phyloP scores from a whole-genome alignment of 2,113 vertebrate species.

The Bothrops jararaca region DNA sequence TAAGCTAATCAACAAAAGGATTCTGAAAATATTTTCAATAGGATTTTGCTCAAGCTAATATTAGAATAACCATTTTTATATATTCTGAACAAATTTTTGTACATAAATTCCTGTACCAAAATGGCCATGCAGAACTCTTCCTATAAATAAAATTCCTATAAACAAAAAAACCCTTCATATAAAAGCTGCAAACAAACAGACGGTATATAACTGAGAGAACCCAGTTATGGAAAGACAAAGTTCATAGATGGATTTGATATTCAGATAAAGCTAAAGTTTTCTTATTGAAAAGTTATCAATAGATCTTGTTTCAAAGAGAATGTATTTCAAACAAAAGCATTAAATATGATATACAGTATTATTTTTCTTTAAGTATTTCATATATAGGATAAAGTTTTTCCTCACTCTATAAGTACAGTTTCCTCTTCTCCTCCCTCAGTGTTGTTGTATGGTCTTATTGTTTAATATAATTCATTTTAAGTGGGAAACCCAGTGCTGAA shows the following conservation, averaged over 20 bases:
- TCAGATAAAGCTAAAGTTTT: neutral
- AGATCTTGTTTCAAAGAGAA: neutral
- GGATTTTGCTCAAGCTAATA: neutral
- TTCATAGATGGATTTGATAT: neutral
- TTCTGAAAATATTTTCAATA: constrained; percentile 26
- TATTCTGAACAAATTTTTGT: constrained; percentile 33
- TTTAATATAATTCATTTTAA: neutral
- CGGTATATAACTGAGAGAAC: neutral
- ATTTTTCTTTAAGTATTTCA: neutral
- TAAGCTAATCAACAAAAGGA: constrained; percentile 17
- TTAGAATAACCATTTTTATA: neutral
- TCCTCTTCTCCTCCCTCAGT: neutral
- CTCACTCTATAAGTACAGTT: neutral
- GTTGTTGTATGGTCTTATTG: neutral
- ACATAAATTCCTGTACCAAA: neutral
- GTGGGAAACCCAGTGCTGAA: neutral
- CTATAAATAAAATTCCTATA: neutral
- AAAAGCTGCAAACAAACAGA: neutral
- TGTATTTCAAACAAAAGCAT: neutral
- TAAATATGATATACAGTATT: neutral
- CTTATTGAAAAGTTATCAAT: neutral
- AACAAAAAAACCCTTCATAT: too few relatives aligned
- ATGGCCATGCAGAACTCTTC: neutral
- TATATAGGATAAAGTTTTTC: neutral
- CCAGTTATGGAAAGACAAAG: neutral